Evolutionary conservation across 1,140 invertebrate species (phyloP), one percentile per base, ranked within the genome.

Genomic region (Hyles euphorbiae): DNA sequence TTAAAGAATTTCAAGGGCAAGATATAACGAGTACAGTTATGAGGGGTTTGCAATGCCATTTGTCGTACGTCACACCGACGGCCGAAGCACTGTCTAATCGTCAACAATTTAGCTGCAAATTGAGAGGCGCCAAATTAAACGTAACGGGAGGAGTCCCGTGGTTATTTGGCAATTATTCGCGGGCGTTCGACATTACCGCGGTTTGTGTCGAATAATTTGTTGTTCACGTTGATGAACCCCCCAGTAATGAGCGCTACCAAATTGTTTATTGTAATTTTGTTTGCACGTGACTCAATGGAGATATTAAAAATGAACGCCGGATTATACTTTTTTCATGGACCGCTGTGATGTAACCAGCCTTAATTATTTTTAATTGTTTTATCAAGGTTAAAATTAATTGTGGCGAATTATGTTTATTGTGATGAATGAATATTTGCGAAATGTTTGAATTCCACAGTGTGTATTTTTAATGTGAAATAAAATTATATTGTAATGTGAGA

Each of bases 241-340:
- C 57, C 63, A 70, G 73, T 84, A 87, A 87, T 87, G 85, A 86
- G 79, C 69, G 76, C 71, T 22, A 63, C 73, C 53, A 79, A 84
- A 84, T 84, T 84, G 82, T 87, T 86, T 83, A 86, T 86, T 88
- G 80, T 88, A 83, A 86, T 86, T 83, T 81, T 72, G 73, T 71
- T 60, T 73, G 67, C 71, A 81, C 82, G 82, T 81, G 80, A 86
- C 78, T 69, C 81, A 82, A 85, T 87, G 76, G 81, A 85, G 80
- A 76, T 83, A 84, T 84, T 83, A 84, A 76, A 79, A 76, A 82
- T 82, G 79, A 72, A 73, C 74, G 70, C 60, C 56, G 50, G 12
- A 54, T 54, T 54, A 22, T 33, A 10, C 7, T 48, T 48, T 48
- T 48, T 48, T 11, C 46, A 48, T 48, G n/a, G 46, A 40, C 36